Evolutionary conservation across 1,140 invertebrate genomes (phyloP), one percentile per base, ranked within the genome.

Genomic region (Helicoverpa zea): DNA sequence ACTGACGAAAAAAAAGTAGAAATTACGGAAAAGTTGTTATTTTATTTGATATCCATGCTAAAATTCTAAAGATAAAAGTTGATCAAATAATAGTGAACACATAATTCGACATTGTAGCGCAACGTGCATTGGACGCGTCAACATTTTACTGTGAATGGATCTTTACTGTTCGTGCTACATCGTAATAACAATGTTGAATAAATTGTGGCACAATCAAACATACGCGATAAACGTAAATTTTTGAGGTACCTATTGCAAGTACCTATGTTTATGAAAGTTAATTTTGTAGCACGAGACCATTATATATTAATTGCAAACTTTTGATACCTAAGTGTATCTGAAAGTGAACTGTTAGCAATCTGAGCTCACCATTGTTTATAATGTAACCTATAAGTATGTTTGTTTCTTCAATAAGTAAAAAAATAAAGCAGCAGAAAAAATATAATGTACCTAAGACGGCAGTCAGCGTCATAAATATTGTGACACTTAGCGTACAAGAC

Each of bases 161-260:
- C 78, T 83, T 85, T 86, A 86, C 86, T 84, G 85, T 85, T 86
- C 76, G 70, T 84, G 85, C 82, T 85, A 63, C 66, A 61, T 84
- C 81, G 82, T 85, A 86, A 86, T 75, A 75, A 75, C 73, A 75
- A 51, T 61, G 73, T 75, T 61, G 56, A 75, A 75, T 75, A 75
- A 75, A 75, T 75, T 75, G 73, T 75, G 35, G 58, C 47, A 63
- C 73, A 75, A 75, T 75, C 73, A 75, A 75, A 75, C 73, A 75
- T 75, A 63, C 16, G 47, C 73, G 73, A 75, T 75, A 75, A 75
- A 75, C 73, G 73, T 75, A 75, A 61, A 63, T 75, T 75, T 75
- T 35, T 75, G 43, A 70, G n/a, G 43, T 30, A 68, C 5, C 7
- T 47, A 59, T 74, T 59, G 47, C 13, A 43, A n/a, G 30, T 64